Evolutionary conservation across 2,797 vertebrate species (phyloP), one percentile per base, ranked within the genome.

Genomic region (Mastacembelus armatus): DNA sequence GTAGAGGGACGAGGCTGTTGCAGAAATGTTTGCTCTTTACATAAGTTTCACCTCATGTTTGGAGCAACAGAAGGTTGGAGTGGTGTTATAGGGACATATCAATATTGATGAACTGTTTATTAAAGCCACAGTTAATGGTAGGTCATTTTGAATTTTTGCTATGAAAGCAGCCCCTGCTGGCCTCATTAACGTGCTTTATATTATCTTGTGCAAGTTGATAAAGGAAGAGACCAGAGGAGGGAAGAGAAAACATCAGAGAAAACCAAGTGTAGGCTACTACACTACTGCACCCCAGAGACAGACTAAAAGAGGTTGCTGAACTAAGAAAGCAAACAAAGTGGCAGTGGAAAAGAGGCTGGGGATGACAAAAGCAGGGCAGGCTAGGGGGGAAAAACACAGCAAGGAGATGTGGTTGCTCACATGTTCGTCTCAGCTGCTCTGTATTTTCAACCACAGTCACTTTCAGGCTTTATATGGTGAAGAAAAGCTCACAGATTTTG

Each of bases 101-200:
- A 55, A 35, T 51, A 71, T 21, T 3, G 27, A 76, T 77, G 15
- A 51, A 32, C 8, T 66, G 44, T 52, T 69, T 72, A 60, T 68
- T 61, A 68, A 72, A 55, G 6, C 50, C 12, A 39, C 59, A 60
- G 54, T 49, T 7, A 18, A 61, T 19, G 44, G 26, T 55, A 47
- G 32, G 51, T 73, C 43, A 49, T 71, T 1, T 70, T 71, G 58
- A 4, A 44, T 58, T 60, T 81, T 79, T 77, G 42, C 69, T 48
- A 54, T 69, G 59, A 42, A 77, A 64, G 66, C 76, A 71, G 49
- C 62, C 64, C 57, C 51, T 62, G 16, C 58, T 81, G 80, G 69
- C 77, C 72, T 85, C 66, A 80, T 81, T 86, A 80, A 73, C 66
- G 77, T 71, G 60, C 45, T 74, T 76, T 66, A 67, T 71, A 64